phyloP scores from a whole-genome alignment of 2,797 vertebrate species.

The Pipistrellus pygmaeus region DNA sequence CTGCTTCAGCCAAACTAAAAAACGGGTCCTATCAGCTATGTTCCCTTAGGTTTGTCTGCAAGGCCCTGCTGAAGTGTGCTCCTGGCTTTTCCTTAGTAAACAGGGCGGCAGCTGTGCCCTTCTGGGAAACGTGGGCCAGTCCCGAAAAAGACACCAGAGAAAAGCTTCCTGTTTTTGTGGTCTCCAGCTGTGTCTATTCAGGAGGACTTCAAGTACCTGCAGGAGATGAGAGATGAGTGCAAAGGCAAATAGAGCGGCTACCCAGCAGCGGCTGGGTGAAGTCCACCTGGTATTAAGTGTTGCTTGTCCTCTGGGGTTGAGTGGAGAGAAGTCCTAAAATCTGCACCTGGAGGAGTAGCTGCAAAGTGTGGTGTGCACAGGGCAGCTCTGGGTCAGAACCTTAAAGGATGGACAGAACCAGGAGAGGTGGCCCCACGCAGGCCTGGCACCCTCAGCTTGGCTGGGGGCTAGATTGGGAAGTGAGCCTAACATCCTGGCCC shows the following conservation, averaged over 20 bases:
- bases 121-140: not conserved
- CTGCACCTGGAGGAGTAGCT: not conserved
- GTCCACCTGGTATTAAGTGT: rapidly evolving
- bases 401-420: rapidly evolving
- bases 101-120: not conserved
- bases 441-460: not conserved
- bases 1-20: not conserved
- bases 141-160: not conserved
- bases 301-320: rapidly evolving
- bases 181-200: not conserved
- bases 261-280: not conserved
- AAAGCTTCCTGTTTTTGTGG: not conserved
- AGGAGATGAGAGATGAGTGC: not conserved
- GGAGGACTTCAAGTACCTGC: not conserved
- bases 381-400: not conserved
- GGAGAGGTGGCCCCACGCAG: not conserved
- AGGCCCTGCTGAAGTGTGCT: not conserved
- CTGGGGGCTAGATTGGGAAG: not conserved
- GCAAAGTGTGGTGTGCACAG: not conserved
- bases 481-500: rapidly evolving
- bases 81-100: not conserved
- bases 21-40: not conserved
- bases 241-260: not conserved
- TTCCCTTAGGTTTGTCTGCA: not conserved
- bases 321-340: too few species aligned